Conservation (phyloP, 2,888 invertebrate species). For the Calliopum simillimum region DNA sequence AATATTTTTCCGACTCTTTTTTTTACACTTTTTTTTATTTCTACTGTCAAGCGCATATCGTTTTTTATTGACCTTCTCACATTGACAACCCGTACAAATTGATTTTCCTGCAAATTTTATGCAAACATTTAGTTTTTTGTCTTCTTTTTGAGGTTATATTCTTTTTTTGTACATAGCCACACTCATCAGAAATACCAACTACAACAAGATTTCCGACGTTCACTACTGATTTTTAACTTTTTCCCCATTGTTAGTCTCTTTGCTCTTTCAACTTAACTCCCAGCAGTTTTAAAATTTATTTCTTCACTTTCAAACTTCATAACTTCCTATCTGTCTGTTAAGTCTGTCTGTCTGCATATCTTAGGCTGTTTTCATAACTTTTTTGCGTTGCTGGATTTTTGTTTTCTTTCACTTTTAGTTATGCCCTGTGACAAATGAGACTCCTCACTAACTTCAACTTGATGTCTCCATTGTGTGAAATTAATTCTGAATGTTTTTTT, state of each 20-base stretch:
- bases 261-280: background rate
- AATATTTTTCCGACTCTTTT: too few relatives aligned
- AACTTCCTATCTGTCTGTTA: background rate
- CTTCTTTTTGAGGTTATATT: too few relatives aligned
- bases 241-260: background rate
- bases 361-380: background rate
- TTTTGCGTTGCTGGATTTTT: too few relatives aligned
- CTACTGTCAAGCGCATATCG: too few relatives aligned
- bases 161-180: background rate
- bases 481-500: slow-evolving; percentile 9
- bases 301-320: background rate
- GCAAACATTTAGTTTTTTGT: background rate
- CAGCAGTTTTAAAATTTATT: slow-evolving; percentile 18
- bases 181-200: background rate
- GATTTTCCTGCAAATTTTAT: background rate
- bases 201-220: background rate
- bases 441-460: background rate
- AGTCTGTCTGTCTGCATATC: background rate
- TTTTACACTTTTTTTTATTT: too few relatives aligned
- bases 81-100: background rate
- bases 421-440: background rate
- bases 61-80: too few relatives aligned
- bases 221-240: background rate
- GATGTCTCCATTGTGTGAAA: slow-evolving; percentile 18
- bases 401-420: background rate